Evolutionary conservation across 2,888 invertebrate genomes (phyloP).

Genomic region (Biston stratarius): DNA sequence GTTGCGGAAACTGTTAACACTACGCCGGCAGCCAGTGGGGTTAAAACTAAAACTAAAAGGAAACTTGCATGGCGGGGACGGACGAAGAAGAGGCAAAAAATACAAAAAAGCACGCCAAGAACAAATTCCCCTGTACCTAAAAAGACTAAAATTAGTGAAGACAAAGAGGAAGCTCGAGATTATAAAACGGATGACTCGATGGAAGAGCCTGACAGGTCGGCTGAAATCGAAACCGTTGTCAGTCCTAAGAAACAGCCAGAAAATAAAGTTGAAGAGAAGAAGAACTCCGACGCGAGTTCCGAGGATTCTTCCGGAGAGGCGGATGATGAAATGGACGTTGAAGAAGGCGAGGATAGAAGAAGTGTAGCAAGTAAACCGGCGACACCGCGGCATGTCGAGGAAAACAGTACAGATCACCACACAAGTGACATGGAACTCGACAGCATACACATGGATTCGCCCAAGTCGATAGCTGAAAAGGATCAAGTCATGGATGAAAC

Average conservation of each 20-base stretch:
- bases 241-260: conserved; percentile 57
- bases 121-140: conserved; percentile 66
- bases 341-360: conserved; percentile 81
- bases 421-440: conserved; percentile 84
- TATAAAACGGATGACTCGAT: conserved; percentile 69
- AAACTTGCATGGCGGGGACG: conserved; percentile 83
- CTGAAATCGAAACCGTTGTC: conserved; percentile 40
- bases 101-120: conserved; percentile 53
- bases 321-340: conserved; percentile 89
- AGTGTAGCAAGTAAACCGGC: conserved; percentile 74
- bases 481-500: conserved; percentile 74
- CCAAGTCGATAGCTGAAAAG: conserved; percentile 76
- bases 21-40: conserved; percentile 54
- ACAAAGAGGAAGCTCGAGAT: conserved; percentile 54
- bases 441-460: conserved; percentile 82
- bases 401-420: conserved; percentile 79
- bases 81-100: conserved; percentile 72
- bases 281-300: conserved; percentile 81
- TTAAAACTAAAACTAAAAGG: conserved; percentile 71
- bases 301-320: conserved; percentile 89
- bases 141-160: conserved; percentile 66
- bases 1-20: conserved; percentile 52
- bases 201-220: conserved; percentile 56
- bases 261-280: conserved; percentile 65
- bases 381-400: conserved; percentile 70